Evolutionary conservation across 2,113 vertebrate genomes (phyloP).

Genomic region (Passer domesticus): DNA sequence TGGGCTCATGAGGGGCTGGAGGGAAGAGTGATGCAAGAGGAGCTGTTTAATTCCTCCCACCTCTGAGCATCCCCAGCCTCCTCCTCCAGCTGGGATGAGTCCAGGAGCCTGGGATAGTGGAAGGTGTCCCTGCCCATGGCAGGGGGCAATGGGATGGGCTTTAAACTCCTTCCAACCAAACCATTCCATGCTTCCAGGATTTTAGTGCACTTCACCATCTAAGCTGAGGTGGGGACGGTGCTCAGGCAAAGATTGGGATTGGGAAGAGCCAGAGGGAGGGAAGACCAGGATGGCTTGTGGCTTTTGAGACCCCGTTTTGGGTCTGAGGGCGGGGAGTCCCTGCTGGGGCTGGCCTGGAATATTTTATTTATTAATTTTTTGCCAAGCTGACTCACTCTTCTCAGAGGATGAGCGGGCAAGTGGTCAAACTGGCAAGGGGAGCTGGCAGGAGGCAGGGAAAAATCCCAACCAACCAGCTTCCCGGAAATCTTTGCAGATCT

Average conservation of each 20-base stretch:
- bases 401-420: neutral
- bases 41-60: slow-evolving; percentile 19
- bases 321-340: neutral
- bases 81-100: neutral
- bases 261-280: neutral
- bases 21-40: neutral
- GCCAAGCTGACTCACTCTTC: slow-evolving; percentile 1
- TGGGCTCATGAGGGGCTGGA: neutral
- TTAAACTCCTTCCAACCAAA: neutral
- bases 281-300: neutral
- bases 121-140: neutral
- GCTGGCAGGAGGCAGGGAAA: slow-evolving; percentile 7
- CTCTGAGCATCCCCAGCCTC: neutral
- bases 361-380: neutral
- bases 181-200: neutral
- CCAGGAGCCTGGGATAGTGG: neutral
- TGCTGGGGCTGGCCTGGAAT: neutral
- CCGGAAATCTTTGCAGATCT: neutral
- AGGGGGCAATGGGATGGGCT: neutral
- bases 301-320: neutral
- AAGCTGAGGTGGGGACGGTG: neutral
- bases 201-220: accelerated
- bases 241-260: neutral
- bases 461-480: neutral
- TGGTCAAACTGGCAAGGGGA: slow-evolving; percentile 26